These are phyloP conservation scores for Drosophila setosimentum DNA, from an alignment of 2,888 invertebrate genomes.

Conservation along the genomic window DNA sequence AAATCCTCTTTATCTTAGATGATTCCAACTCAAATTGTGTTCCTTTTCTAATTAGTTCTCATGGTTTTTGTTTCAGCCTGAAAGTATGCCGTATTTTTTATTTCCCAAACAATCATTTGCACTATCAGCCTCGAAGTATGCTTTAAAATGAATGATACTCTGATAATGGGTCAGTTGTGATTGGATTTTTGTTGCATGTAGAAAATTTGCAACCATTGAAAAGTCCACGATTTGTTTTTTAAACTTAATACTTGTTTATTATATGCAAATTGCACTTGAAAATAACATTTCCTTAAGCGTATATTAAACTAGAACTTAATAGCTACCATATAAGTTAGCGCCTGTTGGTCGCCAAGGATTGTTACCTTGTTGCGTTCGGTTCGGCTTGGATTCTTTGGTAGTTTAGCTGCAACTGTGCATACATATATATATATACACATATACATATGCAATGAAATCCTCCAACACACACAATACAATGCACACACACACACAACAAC, in stretches of 20 bases:
- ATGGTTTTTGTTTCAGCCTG: neutral
- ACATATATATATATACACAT: constrained; percentile 19
- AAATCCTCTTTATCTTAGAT: too few relatives aligned
- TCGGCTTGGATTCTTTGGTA: constrained; percentile 69
- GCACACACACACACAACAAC: constrained; percentile 29
- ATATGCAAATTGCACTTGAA: constrained; percentile 16
- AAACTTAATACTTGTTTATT: constrained; percentile 47
- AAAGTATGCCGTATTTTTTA: neutral
- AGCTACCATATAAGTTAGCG: constrained; percentile 53
- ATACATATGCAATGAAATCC: constrained; percentile 5
- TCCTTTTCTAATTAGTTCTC: too few relatives aligned
- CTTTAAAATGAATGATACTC: neutral
- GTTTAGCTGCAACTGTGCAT: constrained; percentile 62
- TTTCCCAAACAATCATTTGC: fast-evolving
- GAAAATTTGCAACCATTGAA: too few relatives aligned
- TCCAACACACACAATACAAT: neutral
- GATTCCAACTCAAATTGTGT: too few relatives aligned
- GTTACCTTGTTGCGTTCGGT: constrained; percentile 24
- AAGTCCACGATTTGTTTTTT: neutral
- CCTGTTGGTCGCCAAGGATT: constrained; percentile 34
- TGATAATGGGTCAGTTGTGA: too few relatives aligned
- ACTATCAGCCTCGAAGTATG: neutral
- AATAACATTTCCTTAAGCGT: constrained; percentile 19
- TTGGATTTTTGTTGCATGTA: neutral
- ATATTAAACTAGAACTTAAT: constrained; percentile 58